Base-by-base conservation (phyloP, 2,797 vertebrate species). In the Phrynocephalus vlangalii region DNA sequence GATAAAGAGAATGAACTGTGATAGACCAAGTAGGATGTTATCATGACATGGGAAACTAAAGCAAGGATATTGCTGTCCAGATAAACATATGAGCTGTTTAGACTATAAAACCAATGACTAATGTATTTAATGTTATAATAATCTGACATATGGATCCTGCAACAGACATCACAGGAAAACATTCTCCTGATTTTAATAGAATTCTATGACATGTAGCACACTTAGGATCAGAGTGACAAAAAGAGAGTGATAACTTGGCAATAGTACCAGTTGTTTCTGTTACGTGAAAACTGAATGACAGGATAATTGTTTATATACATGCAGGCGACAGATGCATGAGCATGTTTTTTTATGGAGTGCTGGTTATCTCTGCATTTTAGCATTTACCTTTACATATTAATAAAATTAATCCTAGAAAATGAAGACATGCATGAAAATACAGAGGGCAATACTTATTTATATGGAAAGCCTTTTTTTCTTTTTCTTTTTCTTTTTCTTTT, bases 391-490 rank as follows among this genome's bases (percentile, higher is more conserved):
- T 83, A 82, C 87, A 82, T 76, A 80, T 75, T 73, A 66, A 92
- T 63, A 16, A 63, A 48, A 52, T 71, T 92, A 92, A 94, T 93
- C 70, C 8, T 85, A 87, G 78, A 89, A 91, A 92, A 90, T 90
- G 91, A 91, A 94, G 95, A 89, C 90, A 89, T 90, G 90, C 92
- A 93, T 95, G 89, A 95, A 95, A 93, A 95, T 95, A 94, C 92
- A 91, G 91, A 89, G 89, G 91, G 82, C 92, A 96, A 96, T 96
- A 95, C 95, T 97, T 97, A 97, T 97, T 96, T 96, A 96, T 97
- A 96, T 95, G 96, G 96, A 97, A 97, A 97, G 95, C 89, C 95
- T 96, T 96, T 96, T 96, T 96, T 97, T 95, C 96, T 94, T 97
- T 96, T 96, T 97, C 95, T 1, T 33, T 97, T 94, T 97, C 38